phyloP scores from a whole-genome alignment of 2,797 vertebrate genomes.

The Oreochromis grahami region DNA sequence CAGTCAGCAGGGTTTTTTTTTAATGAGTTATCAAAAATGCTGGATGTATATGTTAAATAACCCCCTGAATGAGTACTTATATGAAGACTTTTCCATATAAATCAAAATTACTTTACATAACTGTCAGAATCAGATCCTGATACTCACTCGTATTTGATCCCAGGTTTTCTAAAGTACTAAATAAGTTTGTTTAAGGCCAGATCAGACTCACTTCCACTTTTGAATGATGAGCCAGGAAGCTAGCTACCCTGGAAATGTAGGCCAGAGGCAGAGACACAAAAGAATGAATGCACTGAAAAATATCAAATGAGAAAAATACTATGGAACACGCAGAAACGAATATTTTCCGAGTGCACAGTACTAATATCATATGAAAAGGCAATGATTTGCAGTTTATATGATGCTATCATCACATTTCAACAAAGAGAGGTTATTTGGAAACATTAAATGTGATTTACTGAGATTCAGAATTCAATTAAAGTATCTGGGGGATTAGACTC shows the following conservation, averaged over 20 bases:
- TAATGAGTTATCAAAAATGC: not conserved
- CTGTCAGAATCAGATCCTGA: not conserved
- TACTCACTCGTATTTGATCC: conserved; percentile 16
- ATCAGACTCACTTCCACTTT: not conserved
- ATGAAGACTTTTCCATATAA: not conserved
- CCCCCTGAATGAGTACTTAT: not conserved
- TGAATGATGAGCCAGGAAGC: not conserved
- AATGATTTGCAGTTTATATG: not conserved
- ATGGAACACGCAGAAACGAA: not conserved
- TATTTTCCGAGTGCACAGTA: not conserved
- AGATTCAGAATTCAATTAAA: not conserved
- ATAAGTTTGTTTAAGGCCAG: conserved; percentile 53
- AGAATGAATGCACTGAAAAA: not conserved
- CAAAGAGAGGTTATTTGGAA: not conserved
- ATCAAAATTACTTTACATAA: not conserved
- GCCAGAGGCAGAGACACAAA: not conserved
- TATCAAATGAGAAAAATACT: not conserved
- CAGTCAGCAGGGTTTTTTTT: not conserved
- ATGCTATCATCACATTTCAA: not conserved
- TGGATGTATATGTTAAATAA: not conserved
- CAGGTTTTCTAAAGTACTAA: not conserved
- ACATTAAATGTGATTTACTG: not conserved
- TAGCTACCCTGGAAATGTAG: not conserved
- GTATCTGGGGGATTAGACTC: not conserved
- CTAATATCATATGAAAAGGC: not conserved